Evolutionary conservation across 2,888 invertebrate genomes (phyloP).

Genomic region (Pelosia muscerda): DNA sequence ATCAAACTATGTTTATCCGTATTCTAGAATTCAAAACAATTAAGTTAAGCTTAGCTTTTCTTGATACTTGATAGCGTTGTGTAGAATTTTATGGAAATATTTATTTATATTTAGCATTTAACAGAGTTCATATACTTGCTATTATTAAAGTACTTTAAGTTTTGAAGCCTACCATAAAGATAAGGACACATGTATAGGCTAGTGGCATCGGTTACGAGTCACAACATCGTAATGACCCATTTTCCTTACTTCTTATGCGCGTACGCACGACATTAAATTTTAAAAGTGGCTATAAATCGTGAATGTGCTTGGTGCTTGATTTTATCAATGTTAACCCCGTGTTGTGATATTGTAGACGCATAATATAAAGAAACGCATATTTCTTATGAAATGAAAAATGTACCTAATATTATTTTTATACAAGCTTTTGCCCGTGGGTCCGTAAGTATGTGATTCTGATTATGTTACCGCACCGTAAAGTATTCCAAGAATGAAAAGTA

Average conservation of each 20-base stretch:
- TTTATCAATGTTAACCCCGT: constrained; percentile 9
- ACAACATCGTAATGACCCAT: constrained; percentile 32
- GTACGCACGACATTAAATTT: constrained; percentile 29
- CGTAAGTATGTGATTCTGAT: not conserved
- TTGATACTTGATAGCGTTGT: too few relatives aligned
- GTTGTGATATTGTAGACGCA: not conserved
- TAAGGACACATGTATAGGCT: constrained; percentile 25
- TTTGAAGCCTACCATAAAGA: constrained; percentile 22
- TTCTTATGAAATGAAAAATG: not conserved
- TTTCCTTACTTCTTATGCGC: constrained; percentile 29
- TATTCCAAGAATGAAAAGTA: not conserved
- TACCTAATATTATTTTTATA: not conserved
- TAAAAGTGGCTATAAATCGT: constrained; percentile 38
- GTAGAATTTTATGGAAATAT: too few relatives aligned
- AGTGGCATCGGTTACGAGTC: constrained; percentile 27
- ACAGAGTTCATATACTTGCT: not conserved
- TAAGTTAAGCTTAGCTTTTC: too few relatives aligned
- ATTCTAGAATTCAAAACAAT: too few relatives aligned
- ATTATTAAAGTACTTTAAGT: not conserved
- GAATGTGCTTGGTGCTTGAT: constrained; percentile 17
- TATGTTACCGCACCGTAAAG: too few relatives aligned
- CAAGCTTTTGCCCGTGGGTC: not conserved
- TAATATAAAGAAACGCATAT: not conserved
- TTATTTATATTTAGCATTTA: not conserved
- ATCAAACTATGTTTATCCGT: too few relatives aligned